Percentiles rank a stretch among this genome's conserved stretches.
phyloP scores from a whole-genome alignment of 1,140 invertebrate species.

The Scaptomyza montana region DNA sequence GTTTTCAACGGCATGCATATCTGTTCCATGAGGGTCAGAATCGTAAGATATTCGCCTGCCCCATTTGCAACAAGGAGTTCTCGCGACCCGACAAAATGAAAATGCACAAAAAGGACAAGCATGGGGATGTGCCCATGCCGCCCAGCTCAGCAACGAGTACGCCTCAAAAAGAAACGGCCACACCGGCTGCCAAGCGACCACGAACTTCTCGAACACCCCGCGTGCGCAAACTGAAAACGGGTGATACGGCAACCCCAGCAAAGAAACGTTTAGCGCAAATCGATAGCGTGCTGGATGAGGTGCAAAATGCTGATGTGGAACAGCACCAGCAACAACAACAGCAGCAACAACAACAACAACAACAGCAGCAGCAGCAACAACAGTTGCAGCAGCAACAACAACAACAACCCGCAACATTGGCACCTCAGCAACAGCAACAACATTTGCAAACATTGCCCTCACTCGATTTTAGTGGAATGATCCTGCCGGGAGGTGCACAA shows the following conservation, averaged over 20 bases:
- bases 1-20: slow-evolving; percentile 96
- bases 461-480: slow-evolving; percentile 80
- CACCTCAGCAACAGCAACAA: slow-evolving; percentile 37
- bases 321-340: slow-evolving; percentile 41
- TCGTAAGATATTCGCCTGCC: slow-evolving; percentile 95
- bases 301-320: slow-evolving; percentile 64
- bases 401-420: slow-evolving; percentile 20
- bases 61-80: slow-evolving; percentile 95
- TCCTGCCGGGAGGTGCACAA: slow-evolving; percentile 75
- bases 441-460: slow-evolving; percentile 71
- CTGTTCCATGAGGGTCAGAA: slow-evolving; percentile 96
- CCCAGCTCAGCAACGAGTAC: slow-evolving; percentile 46
- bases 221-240: slow-evolving; percentile 63
- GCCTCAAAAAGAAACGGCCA: slow-evolving; percentile 53
- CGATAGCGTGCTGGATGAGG: slow-evolving; percentile 77
- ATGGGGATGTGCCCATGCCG: slow-evolving; percentile 84
- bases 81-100: slow-evolving; percentile 97
- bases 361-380: slow-evolving; percentile 52
- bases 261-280: slow-evolving; percentile 77
- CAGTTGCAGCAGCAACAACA: slow-evolving; percentile 33
- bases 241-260: slow-evolving; percentile 48
- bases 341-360: slow-evolving; percentile 35
- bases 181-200: slow-evolving; percentile 59
- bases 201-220: slow-evolving; percentile 62
- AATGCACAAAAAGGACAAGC: slow-evolving; percentile 95